These are phyloP conservation scores for Onychomys torridus DNA, from an alignment of 2,797 vertebrate genomes.

Conservation along the genomic window DNA sequence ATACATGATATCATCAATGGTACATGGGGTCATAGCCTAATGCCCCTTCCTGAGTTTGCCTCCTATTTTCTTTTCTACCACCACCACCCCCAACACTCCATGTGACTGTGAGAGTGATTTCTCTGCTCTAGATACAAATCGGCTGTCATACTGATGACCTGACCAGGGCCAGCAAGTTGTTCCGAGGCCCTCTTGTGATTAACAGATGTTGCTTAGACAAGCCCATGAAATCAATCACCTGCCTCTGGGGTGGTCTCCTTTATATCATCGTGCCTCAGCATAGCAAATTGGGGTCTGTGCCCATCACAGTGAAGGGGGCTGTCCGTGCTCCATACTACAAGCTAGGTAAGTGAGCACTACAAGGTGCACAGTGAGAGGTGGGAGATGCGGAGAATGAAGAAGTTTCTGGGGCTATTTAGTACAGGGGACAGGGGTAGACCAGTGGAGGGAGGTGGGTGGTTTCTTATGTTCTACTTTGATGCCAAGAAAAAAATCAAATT, in stretches of 20 bases:
- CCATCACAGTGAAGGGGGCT: conserved; percentile 88
- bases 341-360: conserved; percentile 88
- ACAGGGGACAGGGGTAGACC: not conserved
- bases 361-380: not conserved
- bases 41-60: not conserved
- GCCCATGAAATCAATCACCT: conserved; percentile 89
- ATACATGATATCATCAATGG: not conserved
- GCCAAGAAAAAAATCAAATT: not conserved
- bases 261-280: conserved; percentile 91
- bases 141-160: conserved; percentile 93
- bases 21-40: not conserved
- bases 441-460: not conserved
- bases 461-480: not conserved
- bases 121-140: conserved; percentile 91
- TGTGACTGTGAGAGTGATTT: conserved; percentile 43
- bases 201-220: conserved; percentile 87
- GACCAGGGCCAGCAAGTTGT: conserved; percentile 82
- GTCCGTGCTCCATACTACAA: conserved; percentile 93
- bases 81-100: rapidly evolving
- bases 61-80: not conserved
- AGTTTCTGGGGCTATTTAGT: not conserved
- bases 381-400: not conserved
- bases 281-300: conserved; percentile 84
- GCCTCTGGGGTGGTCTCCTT: conserved; percentile 95
- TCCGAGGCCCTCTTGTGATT: conserved; percentile 90